Base-by-base conservation (phyloP, 2,797 vertebrate genomes). In the Smutsia gigantea region DNA sequence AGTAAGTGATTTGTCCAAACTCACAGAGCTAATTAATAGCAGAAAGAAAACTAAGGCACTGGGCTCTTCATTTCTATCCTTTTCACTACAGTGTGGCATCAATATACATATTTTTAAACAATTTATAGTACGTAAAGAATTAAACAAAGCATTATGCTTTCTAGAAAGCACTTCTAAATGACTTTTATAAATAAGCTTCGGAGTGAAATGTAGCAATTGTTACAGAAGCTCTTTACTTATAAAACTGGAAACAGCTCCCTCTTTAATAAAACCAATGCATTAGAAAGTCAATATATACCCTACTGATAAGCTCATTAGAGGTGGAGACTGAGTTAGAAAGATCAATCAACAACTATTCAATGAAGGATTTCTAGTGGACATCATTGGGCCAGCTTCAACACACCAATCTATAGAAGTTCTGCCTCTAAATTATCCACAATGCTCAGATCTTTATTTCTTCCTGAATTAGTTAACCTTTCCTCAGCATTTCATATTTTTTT, bases 231-330 rank as follows among this genome's bases (percentile, higher is more conserved):
- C 72, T 83, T 55, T 94, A 96, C 34, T 87, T 94, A 95, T 42
- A 96, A 97, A 97, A 94, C 88, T 77, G 79, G 86, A 97, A 96
- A 95, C 66, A 96, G 97, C 96, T 96, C 19, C 37, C 93, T 97
- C 69, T 87, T 98, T 98, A 98, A 98, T 98, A 98, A 98, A 98
- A 94, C 34, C 95, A 95, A 59, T 94, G 89, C 91, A 95, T 97
- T 97, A 92, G 93, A 93, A 96, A 97, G 93, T 97, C 97, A 96
- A 97, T 97, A 90, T 88, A 96, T 95, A 96, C 87, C 82, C 78
- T 97, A 98, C 95, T 95, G 97, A 98, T 96, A 92, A 91, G 90
- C 97, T 97, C 97, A 96, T 98, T 98, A 98, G 57, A 92, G 93
- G 53, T 95, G 68, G 75, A 98, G 98, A 90, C 92, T 83, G 93